Conservation (phyloP, 2,113 vertebrate species). For the Corythaixoides concolor region DNA sequence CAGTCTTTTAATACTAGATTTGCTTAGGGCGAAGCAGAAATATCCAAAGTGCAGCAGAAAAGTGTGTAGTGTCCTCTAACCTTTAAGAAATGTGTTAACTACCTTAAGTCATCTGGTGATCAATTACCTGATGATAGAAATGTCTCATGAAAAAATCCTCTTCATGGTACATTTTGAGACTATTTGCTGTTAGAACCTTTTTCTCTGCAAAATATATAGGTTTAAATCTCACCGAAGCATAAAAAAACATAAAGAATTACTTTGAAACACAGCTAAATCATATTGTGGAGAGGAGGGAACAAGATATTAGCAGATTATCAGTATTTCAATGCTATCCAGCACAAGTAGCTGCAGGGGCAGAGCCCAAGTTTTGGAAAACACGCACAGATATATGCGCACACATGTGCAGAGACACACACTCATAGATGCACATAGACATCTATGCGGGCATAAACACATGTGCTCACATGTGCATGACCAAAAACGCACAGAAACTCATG, state of each 20-base stretch:
- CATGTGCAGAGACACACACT: background rate
- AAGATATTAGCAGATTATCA: background rate
- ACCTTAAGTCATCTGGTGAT: background rate
- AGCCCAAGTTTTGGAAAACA: background rate
- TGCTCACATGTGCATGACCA: accelerated
- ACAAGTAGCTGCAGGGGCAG: background rate
- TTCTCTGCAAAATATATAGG: background rate
- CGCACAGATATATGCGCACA: background rate
- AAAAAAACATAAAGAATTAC: background rate
- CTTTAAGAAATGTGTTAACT: background rate
- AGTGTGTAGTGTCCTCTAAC: background rate
- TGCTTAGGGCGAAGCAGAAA: background rate
- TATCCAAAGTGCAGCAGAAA: background rate
- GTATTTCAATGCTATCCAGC: background rate
- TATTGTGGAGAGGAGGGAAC: accelerated
- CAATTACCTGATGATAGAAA: background rate
- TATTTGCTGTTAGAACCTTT: background rate
- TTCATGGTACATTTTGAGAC: background rate
- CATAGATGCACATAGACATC: background rate
- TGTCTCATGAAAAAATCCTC: background rate
- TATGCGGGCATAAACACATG: background rate
- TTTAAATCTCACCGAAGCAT: background rate
- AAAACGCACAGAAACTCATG: accelerated
- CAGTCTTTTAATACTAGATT: background rate
- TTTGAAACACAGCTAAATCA: background rate